phyloP scores from a whole-genome alignment of 2,113 vertebrate genomes.

The Vulpes ferrilata region DNA sequence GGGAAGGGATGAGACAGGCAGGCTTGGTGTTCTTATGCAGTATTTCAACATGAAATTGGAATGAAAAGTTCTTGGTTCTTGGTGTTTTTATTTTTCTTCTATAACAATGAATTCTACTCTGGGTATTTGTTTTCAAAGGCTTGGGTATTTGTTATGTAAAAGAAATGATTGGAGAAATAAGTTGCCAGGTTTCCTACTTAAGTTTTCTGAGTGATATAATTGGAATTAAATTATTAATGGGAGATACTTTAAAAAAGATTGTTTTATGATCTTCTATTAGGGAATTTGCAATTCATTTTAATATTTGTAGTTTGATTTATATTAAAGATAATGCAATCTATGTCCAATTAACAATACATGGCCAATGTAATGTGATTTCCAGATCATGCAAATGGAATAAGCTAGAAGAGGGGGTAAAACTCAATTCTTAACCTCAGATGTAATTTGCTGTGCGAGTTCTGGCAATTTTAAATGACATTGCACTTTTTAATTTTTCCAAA shows the following conservation, averaged over 20 bases:
- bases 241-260: conserved; percentile 95
- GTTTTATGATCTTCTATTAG: conserved; percentile 96
- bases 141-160: conserved; percentile 83
- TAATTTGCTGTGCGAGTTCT: conserved; percentile 93
- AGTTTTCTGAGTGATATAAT: conserved; percentile 93
- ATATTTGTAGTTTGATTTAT: conserved; percentile 97
- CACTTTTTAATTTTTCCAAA: conserved; percentile 94
- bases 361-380: conserved; percentile 94
- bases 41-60: conserved; percentile 49
- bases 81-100: conserved; percentile 67
- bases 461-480: conserved; percentile 95
- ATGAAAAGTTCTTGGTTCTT: conserved; percentile 65
- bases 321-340: conserved; percentile 96
- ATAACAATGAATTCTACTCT: conserved; percentile 72
- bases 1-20: background rate
- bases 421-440: conserved; percentile 93
- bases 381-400: conserved; percentile 94
- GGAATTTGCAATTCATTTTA: conserved; percentile 97
- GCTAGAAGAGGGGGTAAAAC: conserved; percentile 87
- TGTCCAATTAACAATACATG: conserved; percentile 96
- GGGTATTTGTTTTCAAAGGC: conserved; percentile 71
- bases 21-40: conserved; percentile 60
- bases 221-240: conserved; percentile 97
- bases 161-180: conserved; percentile 88
- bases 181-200: conserved; percentile 87